Evolutionary conservation across 2,888 invertebrate species (phyloP), one percentile per base, ranked within the genome.

Genomic region (Azorinus chamasolen): DNA sequence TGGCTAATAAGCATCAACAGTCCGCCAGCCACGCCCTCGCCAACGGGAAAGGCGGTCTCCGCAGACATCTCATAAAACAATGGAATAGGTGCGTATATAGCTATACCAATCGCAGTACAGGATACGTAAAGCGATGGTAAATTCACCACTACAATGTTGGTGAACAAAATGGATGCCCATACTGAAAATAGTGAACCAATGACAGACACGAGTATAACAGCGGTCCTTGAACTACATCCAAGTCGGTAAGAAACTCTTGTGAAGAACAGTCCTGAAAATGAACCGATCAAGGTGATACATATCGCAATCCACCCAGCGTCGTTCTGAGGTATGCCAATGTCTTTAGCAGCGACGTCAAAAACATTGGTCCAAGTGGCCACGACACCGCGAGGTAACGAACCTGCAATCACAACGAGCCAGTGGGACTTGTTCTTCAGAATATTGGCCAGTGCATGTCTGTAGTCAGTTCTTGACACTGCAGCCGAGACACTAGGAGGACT

Each of bases 401-500:
- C 73, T 0, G 79, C 65, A 2, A 70, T 14, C 1, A 50, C 57
- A 3, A 74, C 43, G 18, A 74, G 20, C 79, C 79, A 79, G n/a
- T 74, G 41, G 0, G 69, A 41, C 2, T 66, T 57, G 39, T 79
- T 79, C 2, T 37, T 53, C 2, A 79, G 4, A 6, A 73, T 39
- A n/a, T 24, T 24, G 14, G 22, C 4, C n/a, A 74, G 10, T 8
- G 69, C 89, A 6, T 57, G 54, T 45, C 72, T 72, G 69, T 87
- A 90, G 37, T 87, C 65, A 25, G 83, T 75, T 20, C 90, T 61
- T 20, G 81, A 66, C 5, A 87, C 43, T 2, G 86, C 72, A 1
- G 89, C 89, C n/a, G 88, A 84, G 2, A 77, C 65, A 51, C 88
- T 88, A 8, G 91, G 90, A 12, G 91, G 89, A 1, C 53, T 53